Conservation (phyloP, 37 sponge, comb jelly and placozoan species). For the Oopsacas minuta region DNA sequence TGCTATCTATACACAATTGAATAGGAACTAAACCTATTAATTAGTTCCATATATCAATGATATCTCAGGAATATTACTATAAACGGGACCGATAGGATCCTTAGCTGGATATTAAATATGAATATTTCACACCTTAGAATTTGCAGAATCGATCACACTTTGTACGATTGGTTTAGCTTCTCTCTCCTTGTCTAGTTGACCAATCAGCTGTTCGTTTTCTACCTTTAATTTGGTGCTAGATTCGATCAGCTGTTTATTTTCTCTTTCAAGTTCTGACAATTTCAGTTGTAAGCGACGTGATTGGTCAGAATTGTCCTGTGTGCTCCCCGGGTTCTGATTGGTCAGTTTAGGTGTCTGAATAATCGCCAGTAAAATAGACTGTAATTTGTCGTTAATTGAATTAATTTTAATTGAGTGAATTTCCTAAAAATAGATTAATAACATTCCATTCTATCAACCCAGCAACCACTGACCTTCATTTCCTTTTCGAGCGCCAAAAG, state of each 20-base stretch:
- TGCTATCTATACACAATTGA: too few relatives aligned
- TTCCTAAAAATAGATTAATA: neutral
- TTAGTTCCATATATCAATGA: too few relatives aligned
- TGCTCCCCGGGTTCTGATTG: neutral
- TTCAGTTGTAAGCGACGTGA: neutral
- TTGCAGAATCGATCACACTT: neutral
- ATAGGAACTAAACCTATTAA: too few relatives aligned
- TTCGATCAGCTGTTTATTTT: neutral
- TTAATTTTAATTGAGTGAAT: neutral
- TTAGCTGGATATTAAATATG: too few relatives aligned
- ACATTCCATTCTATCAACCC: too few relatives aligned
- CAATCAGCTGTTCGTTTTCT: neutral
- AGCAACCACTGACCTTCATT: too few relatives aligned
- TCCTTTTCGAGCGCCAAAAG: neutral
- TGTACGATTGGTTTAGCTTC: neutral
- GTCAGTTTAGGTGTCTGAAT: neutral
- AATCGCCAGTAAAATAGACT: neutral
- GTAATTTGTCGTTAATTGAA: neutral
- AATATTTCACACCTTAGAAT: neutral
- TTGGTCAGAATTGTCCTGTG: neutral
- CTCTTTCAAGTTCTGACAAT: neutral
- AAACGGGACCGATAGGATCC: neutral
- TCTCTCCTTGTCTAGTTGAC: neutral
- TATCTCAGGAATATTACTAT: too few relatives aligned
- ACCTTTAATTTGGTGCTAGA: neutral